Conservation (phyloP, 2,113 vertebrate genomes). For the Gnathonemus echidnorhynchus region DNA sequence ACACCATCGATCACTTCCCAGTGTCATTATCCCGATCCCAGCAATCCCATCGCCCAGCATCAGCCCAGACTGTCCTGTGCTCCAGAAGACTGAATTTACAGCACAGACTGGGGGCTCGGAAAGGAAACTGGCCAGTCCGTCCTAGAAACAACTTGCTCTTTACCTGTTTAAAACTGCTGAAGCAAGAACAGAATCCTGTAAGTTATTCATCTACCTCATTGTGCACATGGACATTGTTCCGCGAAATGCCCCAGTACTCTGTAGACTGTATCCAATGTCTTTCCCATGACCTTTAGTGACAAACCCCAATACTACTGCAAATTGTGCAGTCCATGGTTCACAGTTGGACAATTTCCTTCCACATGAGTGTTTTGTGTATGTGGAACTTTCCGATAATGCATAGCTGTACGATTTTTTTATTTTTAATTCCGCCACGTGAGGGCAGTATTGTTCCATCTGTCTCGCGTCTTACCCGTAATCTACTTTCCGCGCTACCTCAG, state of each 20-base stretch:
- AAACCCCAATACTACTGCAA: background rate
- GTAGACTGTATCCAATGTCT: background rate
- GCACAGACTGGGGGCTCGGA: background rate
- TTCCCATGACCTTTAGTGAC: background rate
- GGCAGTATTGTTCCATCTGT: constrained; percentile 44
- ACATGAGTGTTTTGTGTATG: background rate
- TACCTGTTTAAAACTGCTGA: background rate
- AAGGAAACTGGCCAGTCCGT: background rate
- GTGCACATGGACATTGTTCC: background rate
- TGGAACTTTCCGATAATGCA: background rate
- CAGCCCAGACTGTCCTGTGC: background rate
- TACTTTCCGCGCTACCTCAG: background rate
- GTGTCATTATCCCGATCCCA: background rate
- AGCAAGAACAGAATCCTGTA: background rate
- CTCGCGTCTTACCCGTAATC: background rate
- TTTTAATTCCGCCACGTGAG: constrained; percentile 38
- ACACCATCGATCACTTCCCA: background rate
- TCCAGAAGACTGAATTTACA: background rate
- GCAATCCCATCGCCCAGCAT: background rate
- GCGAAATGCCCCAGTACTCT: background rate
- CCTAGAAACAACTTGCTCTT: background rate
- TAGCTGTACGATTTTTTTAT: background rate
- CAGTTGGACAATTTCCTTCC: background rate
- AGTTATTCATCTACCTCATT: background rate
- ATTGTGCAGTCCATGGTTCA: background rate